Evolutionary conservation across 2,113 vertebrate species (phyloP), one percentile per base, ranked within the genome.

Genomic region (Clarias batrachus): DNA sequence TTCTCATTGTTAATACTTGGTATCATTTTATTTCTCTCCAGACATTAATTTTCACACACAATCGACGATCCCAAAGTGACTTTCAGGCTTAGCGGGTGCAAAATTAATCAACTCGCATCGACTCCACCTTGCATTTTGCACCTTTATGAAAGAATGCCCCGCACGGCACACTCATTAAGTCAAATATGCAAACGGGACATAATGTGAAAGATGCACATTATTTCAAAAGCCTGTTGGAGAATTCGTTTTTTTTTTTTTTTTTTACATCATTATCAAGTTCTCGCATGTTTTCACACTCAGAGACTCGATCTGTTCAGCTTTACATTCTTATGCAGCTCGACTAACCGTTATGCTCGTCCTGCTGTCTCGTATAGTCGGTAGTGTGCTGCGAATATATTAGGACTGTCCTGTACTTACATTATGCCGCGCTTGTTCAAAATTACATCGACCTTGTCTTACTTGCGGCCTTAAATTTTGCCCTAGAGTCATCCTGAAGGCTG

Each of bases 61-160:
- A 56, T 78, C 52, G 74, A 78, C 57, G 5, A 41, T 62, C 78
- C 57, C 57, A 81, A 81, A 81, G 78, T 81, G 78, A 60, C 56
- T 80, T 60, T 80, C 78, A 80, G 57, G 56, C 56, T 60, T 37
- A 21, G 3, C 21, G 56, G 10, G 27, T 60, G 57, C 78, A 80
- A 80, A 60, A 62, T 23, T 2, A 80, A 80, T 80, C 78, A 60
- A 37, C 60, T 80, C 23, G 78, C 57, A 80, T 60, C 27, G 78
- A 33, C 78, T 59, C 78, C 78, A 59, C 54, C 17, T 80, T 80
- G 56, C 17, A 60, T 60, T 80, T 80, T 3, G 27, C 78, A 80
- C 77, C 54, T 79, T 59, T 57, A 33, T 79, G 25, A 17, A 17
- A 27, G 17, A 79, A 59, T 78, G 25, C n/a, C 52, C n/a, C 52